phyloP scores from a whole-genome alignment of 2,113 vertebrate genomes.

The Formicarius rufipectus region DNA sequence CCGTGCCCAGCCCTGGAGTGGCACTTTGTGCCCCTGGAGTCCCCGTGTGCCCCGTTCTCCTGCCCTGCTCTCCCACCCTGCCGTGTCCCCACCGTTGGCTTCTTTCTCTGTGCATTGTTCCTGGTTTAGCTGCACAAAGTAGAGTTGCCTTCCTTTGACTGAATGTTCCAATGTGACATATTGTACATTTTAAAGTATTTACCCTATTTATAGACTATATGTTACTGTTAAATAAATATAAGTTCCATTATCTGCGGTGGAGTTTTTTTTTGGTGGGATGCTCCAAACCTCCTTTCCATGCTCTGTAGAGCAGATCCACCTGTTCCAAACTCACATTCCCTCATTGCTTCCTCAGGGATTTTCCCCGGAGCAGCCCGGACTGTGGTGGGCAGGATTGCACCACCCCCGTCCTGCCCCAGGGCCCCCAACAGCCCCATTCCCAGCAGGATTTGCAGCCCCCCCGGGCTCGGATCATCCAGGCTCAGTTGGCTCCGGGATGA shows the following conservation, averaged over 20 bases:
- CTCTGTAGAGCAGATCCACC: neutral
- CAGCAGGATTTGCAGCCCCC: neutral
- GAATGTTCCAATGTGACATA: slow-evolving; percentile 65
- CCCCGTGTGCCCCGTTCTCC: neutral
- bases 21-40: neutral
- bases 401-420: fast-evolving
- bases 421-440: neutral
- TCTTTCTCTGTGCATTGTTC: slow-evolving; percentile 46
- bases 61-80: neutral
- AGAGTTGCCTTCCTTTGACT: slow-evolving; percentile 45
- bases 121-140: slow-evolving; percentile 30
- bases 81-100: neutral
- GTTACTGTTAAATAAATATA: slow-evolving; percentile 68
- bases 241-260: neutral
- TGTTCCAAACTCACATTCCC: fast-evolving
- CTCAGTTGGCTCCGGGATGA: fast-evolving
- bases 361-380: neutral
- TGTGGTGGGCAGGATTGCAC: neutral
- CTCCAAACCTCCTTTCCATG: neutral
- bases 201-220: slow-evolving; percentile 71
- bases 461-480: fast-evolving
- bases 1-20: neutral
- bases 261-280: neutral
- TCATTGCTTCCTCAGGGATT: neutral
- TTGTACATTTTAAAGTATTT: slow-evolving; percentile 66